Base-by-base conservation (phyloP, 2,888 invertebrate species). In the Ormyrus nitidulus region DNA sequence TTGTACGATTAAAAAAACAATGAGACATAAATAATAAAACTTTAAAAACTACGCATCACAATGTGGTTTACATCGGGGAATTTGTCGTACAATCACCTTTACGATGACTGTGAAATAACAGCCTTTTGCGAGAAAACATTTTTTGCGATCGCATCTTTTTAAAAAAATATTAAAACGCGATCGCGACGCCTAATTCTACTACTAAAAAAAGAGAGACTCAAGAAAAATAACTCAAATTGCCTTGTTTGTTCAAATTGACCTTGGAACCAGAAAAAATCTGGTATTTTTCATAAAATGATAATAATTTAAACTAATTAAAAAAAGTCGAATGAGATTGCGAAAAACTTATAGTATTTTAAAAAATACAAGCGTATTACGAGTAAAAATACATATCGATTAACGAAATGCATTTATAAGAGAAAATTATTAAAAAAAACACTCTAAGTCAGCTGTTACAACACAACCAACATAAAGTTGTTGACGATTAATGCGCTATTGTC, bases 21-120 rank as follows among this genome's bases (percentile, higher is more conserved):
- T 8, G 58, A 77, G 54, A 66, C 66, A 79, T 79, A 80, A 78
- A 82, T 83, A 82, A 79, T 80, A 79, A 79, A 82, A 74, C 68
- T 80, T 82, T 82, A 79, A 79, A 72, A 76, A 59, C 81, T 83
- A 84, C 75, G 64, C 76, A 83, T 84, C 83, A 84, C 84, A 84
- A 83, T 83, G 44, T 68, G 51, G 62, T 77, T 78, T 82, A 78
- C 72, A 79, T 78, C 58, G 77, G 75, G 80, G 66, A 80, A 77
- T 79, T 80, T 34, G 58, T 81, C 74, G 70, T 81, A 72, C 75
- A 77, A 84, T 83, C 76, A 82, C 76, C 84, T 84, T 83, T 83
- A 86, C 79, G 83, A 81, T 83, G 84, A 84, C 79, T 84, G 85
- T 84, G 85, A 80, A 83, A 85, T 86, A 86, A 86, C 85, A 85